Percentiles rank a stretch among this genome's conserved stretches.
phyloP scores from a whole-genome alignment of 2,888 invertebrate genomes.

The Subacronicta megacephala region DNA sequence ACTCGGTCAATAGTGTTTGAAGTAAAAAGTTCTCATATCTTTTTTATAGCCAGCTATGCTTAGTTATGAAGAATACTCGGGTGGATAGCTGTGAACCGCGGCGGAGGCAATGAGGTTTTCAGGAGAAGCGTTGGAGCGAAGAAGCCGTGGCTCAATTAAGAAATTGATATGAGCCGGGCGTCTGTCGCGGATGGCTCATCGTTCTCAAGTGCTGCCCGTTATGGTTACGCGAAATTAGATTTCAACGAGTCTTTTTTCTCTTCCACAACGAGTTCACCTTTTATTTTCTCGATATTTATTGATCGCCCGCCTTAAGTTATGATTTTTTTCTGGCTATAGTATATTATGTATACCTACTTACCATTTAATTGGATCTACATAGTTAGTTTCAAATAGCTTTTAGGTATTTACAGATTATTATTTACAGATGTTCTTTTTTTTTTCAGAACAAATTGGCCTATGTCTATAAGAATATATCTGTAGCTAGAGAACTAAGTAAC shows the following conservation, averaged over 20 bases:
- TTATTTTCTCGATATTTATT: conserved; percentile 80
- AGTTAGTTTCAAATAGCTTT: too few relatives aligned
- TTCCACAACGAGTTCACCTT: conserved; percentile 75
- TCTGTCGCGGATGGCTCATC: conserved; percentile 88
- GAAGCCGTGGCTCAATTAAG: conserved; percentile 82
- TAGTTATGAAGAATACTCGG: conserved; percentile 58
- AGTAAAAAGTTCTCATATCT: conserved; percentile 54
- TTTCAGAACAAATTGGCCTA: too few relatives aligned
- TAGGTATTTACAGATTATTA: too few relatives aligned
- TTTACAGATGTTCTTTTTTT: too few relatives aligned
- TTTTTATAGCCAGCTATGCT: conserved; percentile 50
- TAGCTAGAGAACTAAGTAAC: too few relatives aligned
- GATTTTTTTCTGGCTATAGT: too few relatives aligned
- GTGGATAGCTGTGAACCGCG: conserved; percentile 49
- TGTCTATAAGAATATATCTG: too few relatives aligned
- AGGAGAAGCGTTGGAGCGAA: conserved; percentile 73
- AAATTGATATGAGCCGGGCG: conserved; percentile 86
- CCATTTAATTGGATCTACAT: too few relatives aligned
- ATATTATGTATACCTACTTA: too few relatives aligned
- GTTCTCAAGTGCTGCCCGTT: conserved; percentile 84
- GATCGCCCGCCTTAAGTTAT: conserved; percentile 60
- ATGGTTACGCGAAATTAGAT: conserved; percentile 90
- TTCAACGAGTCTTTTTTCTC: conserved; percentile 88
- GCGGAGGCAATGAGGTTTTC: conserved; percentile 66
- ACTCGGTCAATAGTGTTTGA: too few relatives aligned